These are phyloP conservation scores for Sus scrofa DNA, from an alignment of 2,113 vertebrate species.

Conservation along the genomic window DNA sequence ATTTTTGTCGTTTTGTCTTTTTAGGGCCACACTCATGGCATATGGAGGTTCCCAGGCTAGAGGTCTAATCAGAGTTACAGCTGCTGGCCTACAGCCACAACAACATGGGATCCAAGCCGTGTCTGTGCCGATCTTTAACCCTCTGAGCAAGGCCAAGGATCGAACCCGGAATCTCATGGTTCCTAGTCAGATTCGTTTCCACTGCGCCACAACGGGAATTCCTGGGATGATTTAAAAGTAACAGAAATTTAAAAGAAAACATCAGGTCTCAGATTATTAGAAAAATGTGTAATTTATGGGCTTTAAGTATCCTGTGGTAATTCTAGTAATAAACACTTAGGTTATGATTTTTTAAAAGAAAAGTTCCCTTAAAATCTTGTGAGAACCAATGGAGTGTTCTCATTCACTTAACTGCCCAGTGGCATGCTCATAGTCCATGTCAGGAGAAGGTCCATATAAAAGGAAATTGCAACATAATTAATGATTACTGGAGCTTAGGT, in stretches of 20 bases:
- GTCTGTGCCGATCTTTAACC: too few relatives aligned
- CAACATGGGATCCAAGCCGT: too few relatives aligned
- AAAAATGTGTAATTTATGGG: background rate
- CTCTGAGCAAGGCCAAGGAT: too few relatives aligned
- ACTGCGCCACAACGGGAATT: too few relatives aligned
- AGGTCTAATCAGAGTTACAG: too few relatives aligned
- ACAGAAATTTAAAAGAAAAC: constrained; percentile 20
- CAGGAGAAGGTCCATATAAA: background rate
- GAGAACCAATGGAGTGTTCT: background rate
- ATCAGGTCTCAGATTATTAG: background rate
- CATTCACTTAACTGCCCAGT: background rate
- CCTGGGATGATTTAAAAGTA: background rate
- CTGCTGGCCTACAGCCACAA: too few relatives aligned
- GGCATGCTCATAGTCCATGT: background rate
- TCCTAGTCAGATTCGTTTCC: too few relatives aligned
- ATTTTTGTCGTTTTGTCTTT: too few relatives aligned
- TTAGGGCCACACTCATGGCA: too few relatives aligned
- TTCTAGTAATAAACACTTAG: background rate
- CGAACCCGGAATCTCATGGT: too few relatives aligned
- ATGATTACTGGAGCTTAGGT: background rate
- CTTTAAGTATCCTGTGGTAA: background rate
- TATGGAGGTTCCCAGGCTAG: too few relatives aligned
- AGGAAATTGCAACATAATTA: background rate
- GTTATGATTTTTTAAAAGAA: background rate
- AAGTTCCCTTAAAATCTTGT: background rate